Evolutionary conservation across 2,888 invertebrate genomes (phyloP), one percentile per base, ranked within the genome.

Genomic region (Thera obeliscata): DNA sequence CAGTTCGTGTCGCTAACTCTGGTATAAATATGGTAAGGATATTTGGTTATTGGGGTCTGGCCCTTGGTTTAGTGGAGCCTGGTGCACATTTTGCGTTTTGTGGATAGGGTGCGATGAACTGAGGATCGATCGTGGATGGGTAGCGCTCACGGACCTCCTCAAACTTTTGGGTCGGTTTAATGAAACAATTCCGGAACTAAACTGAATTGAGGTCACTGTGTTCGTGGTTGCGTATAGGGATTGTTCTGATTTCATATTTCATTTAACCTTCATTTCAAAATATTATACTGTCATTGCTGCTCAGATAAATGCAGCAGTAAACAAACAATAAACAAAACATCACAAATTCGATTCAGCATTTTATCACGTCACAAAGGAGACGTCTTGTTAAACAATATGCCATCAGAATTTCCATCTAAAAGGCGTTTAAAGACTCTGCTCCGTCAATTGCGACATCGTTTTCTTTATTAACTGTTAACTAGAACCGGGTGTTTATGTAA

Each of bases 381-480:
- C 72, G 81, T 72, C 83, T 87, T 91, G 90, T 91, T 87, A 89
- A 90, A 92, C 90, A 91, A 91, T 89, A 84, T 78, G 78, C 84
- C 85, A 82, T 89, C 84, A 86, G 84, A 86, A 90, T 90, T 92
- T 89, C 86, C 89, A 91, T 91, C 86, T 86, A 84, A 91, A 92
- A 87, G 81, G 83, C 89, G 82, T 90, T 90, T 87, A 87, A 87
- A 85, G 81, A 83, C 81, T 80, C 82, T 85, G 81, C 81, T 79
- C 78, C 81, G 89, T 91, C 93, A 89, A 92, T 93, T 91, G 92
- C 83, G 87, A 89, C 89, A 86, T 87, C 91, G 87, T 89, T 89
- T 84, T 82, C 90, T 92, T 93, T 93, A 93, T 93, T 93, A 93
- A 91, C 92, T 92, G 93, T 91, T 93, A 93, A 93, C 91, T 93